These are phyloP conservation scores for Meda fulgida DNA, from an alignment of 2,797 vertebrate species.

Conservation along the genomic window DNA sequence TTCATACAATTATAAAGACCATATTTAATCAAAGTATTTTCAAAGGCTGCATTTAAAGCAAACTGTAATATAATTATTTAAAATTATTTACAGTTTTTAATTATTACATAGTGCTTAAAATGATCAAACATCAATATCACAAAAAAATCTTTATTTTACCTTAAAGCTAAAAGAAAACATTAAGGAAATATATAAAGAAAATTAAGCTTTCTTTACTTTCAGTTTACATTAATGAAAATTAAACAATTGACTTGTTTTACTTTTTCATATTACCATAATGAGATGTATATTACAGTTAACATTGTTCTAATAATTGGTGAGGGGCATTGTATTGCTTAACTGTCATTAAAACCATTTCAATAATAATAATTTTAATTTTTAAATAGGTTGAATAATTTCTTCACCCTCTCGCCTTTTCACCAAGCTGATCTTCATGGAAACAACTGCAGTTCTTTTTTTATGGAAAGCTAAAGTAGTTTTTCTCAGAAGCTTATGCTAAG, in stretches of 20 bases:
- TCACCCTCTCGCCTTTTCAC: background rate
- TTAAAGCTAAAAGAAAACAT: background rate
- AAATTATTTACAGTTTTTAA: background rate
- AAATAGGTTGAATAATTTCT: background rate
- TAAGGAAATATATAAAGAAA: background rate
- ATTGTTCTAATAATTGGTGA: background rate
- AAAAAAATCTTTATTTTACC: background rate
- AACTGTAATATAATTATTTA: background rate
- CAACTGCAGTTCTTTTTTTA: background rate
- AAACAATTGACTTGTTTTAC: background rate
- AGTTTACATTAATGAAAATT: background rate
- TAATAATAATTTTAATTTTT: background rate
- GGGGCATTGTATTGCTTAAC: background rate
- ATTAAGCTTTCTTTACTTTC: no score
- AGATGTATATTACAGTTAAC: background rate
- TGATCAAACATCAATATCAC: background rate
- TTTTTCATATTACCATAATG: background rate
- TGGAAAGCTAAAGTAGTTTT: background rate
- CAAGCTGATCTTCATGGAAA: background rate
- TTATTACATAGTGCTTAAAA: background rate
- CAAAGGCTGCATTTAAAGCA: background rate
- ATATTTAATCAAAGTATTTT: background rate
- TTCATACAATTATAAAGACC: background rate
- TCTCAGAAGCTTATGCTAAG: conserved; percentile 28
- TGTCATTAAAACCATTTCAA: background rate